These are phyloP conservation scores for Chrysolina haemoptera DNA, from an alignment of 2,888 invertebrate species.

Conservation along the genomic window DNA sequence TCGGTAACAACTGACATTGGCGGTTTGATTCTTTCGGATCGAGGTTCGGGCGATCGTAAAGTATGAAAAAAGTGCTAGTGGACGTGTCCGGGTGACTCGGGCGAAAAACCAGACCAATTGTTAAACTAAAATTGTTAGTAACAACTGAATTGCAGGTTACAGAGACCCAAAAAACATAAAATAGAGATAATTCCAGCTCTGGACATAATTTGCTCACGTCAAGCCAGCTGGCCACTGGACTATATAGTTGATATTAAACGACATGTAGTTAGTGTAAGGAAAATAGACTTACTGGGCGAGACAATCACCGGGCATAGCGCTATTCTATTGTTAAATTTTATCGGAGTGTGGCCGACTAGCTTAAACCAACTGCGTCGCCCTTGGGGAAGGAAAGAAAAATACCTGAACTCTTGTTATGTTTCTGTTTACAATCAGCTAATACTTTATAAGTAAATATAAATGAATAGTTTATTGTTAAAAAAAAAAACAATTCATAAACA, in stretches of 20 bases:
- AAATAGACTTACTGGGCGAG: constrained; percentile 64
- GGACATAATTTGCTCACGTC: too few relatives aligned
- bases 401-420: constrained; percentile 2
- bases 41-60: too few relatives aligned
- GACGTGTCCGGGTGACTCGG: too few relatives aligned
- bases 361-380: constrained; percentile 64
- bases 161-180: too few relatives aligned
- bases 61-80: too few relatives aligned
- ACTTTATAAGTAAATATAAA: neutral
- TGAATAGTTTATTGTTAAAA: neutral
- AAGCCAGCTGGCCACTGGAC: too few relatives aligned
- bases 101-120: too few relatives aligned
- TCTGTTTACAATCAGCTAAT: constrained; percentile 3
- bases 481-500: neutral
- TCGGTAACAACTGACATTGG: too few relatives aligned
- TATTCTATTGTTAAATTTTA: constrained; percentile 68
- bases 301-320: constrained; percentile 64
- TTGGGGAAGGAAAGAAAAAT: constrained; percentile 28
- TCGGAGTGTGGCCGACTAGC: constrained; percentile 66
- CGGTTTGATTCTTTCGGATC: too few relatives aligned
- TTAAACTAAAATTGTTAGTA: too few relatives aligned
- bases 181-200: too few relatives aligned
- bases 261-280: constrained; percentile 58
- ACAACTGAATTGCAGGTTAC: too few relatives aligned
- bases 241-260: constrained; percentile 22